A percentile compares a stretch with the other conserved stretches of the same genome.
These are phyloP conservation scores for Teleiodes luculella DNA, from an alignment of 2,888 invertebrate species.

Conservation along the genomic window DNA sequence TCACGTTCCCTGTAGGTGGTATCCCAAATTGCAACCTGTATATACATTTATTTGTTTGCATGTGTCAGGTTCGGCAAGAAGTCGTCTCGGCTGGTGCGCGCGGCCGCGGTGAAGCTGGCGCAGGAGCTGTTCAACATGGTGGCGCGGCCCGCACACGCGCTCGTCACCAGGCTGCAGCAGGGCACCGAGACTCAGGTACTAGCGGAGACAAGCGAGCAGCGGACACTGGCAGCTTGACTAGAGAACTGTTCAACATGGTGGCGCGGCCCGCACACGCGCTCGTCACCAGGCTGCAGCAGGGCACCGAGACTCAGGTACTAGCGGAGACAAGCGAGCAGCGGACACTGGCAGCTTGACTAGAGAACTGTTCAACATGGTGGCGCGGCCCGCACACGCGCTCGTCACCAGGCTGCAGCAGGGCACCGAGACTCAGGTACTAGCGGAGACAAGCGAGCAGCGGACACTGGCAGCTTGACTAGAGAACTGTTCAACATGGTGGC, in stretches of 20 bases:
- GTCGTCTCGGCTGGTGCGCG: conserved; percentile 95
- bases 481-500: conserved; percentile 97
- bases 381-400: conserved; percentile 90
- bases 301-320: conserved; percentile 88
- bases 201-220: conserved; percentile 68
- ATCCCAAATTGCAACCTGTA: too few species aligned
- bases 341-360: conserved; percentile 98
- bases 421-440: conserved; percentile 86
- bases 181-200: conserved; percentile 90
- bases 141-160: conserved; percentile 89
- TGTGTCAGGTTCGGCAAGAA: conserved; percentile 94
- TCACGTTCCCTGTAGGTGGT: too few species aligned
- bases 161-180: conserved; percentile 93
- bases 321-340: conserved; percentile 68
- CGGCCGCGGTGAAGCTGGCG: conserved; percentile 97
- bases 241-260: conserved; percentile 97
- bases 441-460: conserved; percentile 79
- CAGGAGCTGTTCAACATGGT: conserved; percentile 98
- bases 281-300: conserved; percentile 94
- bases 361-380: conserved; percentile 96
- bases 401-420: conserved; percentile 95
- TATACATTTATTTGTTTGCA: too few species aligned
- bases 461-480: conserved; percentile 97
- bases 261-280: conserved; percentile 91
- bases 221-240: conserved; percentile 97